Base-by-base conservation (phyloP, 2,797 vertebrate genomes). In the Dryobates pubescens region DNA sequence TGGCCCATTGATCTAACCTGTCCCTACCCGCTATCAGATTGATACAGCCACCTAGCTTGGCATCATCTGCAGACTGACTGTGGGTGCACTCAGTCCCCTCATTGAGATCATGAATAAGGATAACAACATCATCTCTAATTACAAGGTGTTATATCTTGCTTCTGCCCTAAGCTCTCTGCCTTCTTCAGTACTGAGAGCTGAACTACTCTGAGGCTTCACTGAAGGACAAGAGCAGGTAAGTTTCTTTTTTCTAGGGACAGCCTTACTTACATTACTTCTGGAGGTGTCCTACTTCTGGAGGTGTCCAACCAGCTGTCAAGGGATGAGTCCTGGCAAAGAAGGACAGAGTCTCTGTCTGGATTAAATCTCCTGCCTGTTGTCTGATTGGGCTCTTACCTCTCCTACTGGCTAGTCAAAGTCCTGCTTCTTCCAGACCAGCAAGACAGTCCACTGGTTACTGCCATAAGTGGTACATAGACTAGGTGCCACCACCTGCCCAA, bases 401-500 rank as follows among this genome's bases (percentile, higher is more conserved):
- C 24, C 24, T 29, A 1, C 0, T 2, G 2, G 6, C 24, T 62
- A 7, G 22, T 38, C 9, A 29, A 88, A 63, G 62, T 3, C 6
- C 51, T 24, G 14, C 17, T 80, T 61, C 38, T 71, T 74, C 26
- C 17, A 70, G 8, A 18, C 7, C 13, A 18, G 1, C 0, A 18
- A 68, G 17, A 36, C 36, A n/a, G 17, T 73, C 32, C 6, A 3
- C 1, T 53, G n/a, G 12, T 54, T 41, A 29, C 30, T 47, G 1
- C 6, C 0, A 1, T 6, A 6, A 26, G 17, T 13, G 7, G 34
- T 68, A 30, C 14, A 56, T 5, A 6, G 5, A 3, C 2, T 20
- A 8, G n/a, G 8, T 4, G 30, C 24, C 47, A 49, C 2, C 8
- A 15, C 9, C 56, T 70, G 26, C 8, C 15, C 15, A 13, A 3